Conservation (phyloP, 1,140 invertebrate genomes). For the Apis florea region DNA sequence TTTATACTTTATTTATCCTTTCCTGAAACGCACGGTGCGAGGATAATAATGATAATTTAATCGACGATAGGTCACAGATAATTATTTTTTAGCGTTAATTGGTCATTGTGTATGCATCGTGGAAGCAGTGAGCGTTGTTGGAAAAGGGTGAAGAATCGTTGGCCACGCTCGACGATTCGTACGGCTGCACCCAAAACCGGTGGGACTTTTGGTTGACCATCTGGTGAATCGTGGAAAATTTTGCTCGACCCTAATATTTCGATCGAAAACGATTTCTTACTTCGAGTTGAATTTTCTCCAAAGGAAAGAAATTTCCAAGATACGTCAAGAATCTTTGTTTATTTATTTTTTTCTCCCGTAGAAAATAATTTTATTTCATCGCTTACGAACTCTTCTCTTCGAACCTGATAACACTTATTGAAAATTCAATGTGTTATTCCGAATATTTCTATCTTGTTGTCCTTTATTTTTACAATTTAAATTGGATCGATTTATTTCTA, state of each 20-base stretch:
- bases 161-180: slow-evolving; percentile 47
- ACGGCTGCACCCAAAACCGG: slow-evolving; percentile 18
- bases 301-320: too few species aligned
- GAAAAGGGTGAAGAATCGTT: slow-evolving; percentile 37
- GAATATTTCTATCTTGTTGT: background rate
- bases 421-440: too few species aligned
- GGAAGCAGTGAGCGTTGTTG: slow-evolving; percentile 47
- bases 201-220: background rate
- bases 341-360: too few species aligned
- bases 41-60: too few species aligned
- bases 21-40: background rate
- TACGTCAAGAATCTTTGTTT: too few species aligned
- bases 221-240: background rate
- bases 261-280: background rate
- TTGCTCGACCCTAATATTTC: background rate
- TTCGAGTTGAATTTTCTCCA: too few species aligned
- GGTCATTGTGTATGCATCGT: slow-evolving; percentile 41
- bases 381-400: too few species aligned
- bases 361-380: too few species aligned
- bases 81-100: slow-evolving; percentile 65
- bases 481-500: background rate
- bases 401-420: too few species aligned
- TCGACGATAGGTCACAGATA: slow-evolving; percentile 21
- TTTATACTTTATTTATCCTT: background rate
- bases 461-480: background rate